These are phyloP conservation scores for Cyclargus thomasi DNA, from an alignment of 1,140 invertebrate genomes.

Conservation along the genomic window DNA sequence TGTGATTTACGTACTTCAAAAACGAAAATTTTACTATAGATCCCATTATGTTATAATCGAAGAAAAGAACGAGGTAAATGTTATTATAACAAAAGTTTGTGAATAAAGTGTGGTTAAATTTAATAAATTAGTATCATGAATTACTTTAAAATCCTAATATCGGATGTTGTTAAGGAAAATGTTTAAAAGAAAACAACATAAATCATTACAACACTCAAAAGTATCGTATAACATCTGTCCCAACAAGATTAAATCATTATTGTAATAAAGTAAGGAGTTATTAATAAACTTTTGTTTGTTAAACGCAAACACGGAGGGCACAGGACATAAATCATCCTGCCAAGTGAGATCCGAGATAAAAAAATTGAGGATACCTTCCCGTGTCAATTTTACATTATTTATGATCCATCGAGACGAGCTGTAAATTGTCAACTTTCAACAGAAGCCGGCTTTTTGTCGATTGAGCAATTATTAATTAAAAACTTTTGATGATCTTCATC, in stretches of 20 bases:
- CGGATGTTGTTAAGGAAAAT: too few species aligned
- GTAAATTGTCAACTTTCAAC: constrained; percentile 35
- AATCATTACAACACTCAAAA: neutral
- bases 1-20: too few species aligned
- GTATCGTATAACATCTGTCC: constrained; percentile 1
- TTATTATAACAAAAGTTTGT: too few species aligned
- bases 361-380: constrained; percentile 25
- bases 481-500: neutral
- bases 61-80: too few species aligned
- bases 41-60: too few species aligned
- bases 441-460: constrained; percentile 22
- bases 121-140: too few species aligned
- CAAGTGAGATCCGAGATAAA: constrained; percentile 29
- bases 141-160: too few species aligned
- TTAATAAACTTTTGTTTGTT: constrained; percentile 26
- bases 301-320: constrained; percentile 26
- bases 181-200: neutral
- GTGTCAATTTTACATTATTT: constrained; percentile 42
- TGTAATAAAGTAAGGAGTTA: constrained; percentile 15
- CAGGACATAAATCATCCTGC: constrained; percentile 28
- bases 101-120: too few species aligned
- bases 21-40: too few species aligned
- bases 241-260: neutral
- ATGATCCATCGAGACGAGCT: constrained; percentile 35
- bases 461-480: constrained; percentile 10